Evolutionary conservation across 2,797 vertebrate genomes (phyloP), one percentile per base, ranked within the genome.

Genomic region (Crenichthys baileyi): DNA sequence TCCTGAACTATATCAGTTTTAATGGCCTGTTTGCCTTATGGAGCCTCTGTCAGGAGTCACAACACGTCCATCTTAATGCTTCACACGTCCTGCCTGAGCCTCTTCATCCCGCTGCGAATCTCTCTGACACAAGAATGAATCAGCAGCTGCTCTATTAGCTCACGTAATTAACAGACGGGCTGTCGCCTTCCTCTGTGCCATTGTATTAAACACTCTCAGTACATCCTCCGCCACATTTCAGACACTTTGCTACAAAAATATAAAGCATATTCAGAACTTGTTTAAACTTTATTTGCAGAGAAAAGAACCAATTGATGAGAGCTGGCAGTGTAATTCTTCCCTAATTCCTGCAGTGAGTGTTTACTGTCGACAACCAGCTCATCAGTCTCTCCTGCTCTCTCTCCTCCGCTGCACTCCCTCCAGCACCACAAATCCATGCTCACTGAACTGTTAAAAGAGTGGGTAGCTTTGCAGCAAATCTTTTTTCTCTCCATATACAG

Each of bases 71-170:
- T 85, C 84, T 80, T 75, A 83, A 82, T 85, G 83, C 78, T 79
- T 83, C 80, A 70, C 70, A 70, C 79, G 83, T 82, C 82, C 82
- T 73, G 76, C 46, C 85, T 44, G 68, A 71, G 60, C 73, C 78
- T 31, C 75, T 26, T 12, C 5, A 29, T 73, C 87, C 83, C 18
- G 70, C 87, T 85, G 87, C 73, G 89, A 87, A 58, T 83, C 89
- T 83, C 78, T 79, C 78, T 63, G 87, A 91, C 87, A 85, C 4
- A 16, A 70, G 73, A 73, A 78, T 73, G 82, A 91, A 92, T 90
- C 90, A 85, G 83, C 87, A 89, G 87, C 85, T 90, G 85, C 86
- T 92, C 89, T 88, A 86, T 93, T 91, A 94, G 85, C 87, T 77
- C 70, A 60, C 29, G 61, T 91, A 93, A 94, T 94, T 92, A 94